Conservation (phyloP, 2,888 invertebrate species). For the Glyphotaelius pellucidus region DNA sequence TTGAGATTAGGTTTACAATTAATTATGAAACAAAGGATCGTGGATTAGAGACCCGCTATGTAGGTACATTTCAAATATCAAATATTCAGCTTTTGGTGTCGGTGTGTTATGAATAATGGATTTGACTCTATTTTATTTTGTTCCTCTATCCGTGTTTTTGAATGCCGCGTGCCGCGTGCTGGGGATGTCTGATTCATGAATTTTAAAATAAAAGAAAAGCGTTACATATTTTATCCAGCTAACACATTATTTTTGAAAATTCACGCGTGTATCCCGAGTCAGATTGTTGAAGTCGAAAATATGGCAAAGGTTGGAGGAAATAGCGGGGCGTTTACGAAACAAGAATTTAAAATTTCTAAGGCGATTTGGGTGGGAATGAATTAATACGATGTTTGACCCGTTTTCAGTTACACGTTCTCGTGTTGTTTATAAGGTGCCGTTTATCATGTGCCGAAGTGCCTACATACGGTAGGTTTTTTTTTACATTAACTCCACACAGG, state of each 20-base stretch:
- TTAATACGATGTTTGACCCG: slow-evolving; percentile 24
- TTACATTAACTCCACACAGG: too few species aligned
- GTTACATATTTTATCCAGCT: slow-evolving; percentile 43
- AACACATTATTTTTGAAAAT: slow-evolving; percentile 48
- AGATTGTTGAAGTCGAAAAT: slow-evolving; percentile 35
- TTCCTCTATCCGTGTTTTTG: slow-evolving; percentile 19
- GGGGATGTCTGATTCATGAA: slow-evolving; percentile 54
- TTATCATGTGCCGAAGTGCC: neutral
- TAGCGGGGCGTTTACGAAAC: slow-evolving; percentile 20
- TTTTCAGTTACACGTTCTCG: neutral
- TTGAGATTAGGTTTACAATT: slow-evolving; percentile 46
- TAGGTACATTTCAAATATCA: slow-evolving; percentile 50
- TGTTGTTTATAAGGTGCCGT: neutral
- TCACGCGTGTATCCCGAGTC: slow-evolving; percentile 49
- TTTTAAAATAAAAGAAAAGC: slow-evolving; percentile 53
- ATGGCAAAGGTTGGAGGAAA: slow-evolving; percentile 35
- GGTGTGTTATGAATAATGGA: slow-evolving; percentile 55
- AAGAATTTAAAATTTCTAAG: slow-evolving; percentile 37
- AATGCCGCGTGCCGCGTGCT: slow-evolving; percentile 39
- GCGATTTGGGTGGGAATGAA: slow-evolving; percentile 4
- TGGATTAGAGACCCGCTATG: slow-evolving; percentile 44
- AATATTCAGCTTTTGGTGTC: slow-evolving; percentile 49
- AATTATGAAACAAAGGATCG: slow-evolving; percentile 30
- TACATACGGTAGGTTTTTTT: too few species aligned
- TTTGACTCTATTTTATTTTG: slow-evolving; percentile 46